These are phyloP conservation scores for Celastrina argiolus DNA, from an alignment of 2,888 invertebrate genomes.

Conservation along the genomic window DNA sequence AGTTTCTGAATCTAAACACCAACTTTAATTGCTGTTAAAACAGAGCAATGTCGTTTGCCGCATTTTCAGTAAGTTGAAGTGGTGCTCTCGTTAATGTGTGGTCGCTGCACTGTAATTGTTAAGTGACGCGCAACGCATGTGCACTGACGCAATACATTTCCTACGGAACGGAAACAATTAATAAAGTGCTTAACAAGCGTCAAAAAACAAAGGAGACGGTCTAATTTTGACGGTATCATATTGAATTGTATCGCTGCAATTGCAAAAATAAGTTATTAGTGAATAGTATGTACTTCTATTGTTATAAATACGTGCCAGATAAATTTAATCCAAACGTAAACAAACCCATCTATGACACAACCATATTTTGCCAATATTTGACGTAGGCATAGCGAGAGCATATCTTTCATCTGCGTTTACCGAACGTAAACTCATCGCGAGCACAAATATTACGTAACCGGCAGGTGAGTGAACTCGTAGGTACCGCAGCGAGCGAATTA, in stretches of 20 bases:
- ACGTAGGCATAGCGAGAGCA: neutral
- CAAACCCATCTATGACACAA: no score
- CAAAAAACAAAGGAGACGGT: neutral
- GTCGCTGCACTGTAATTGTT: slow-evolving; percentile 13
- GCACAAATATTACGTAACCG: slow-evolving; percentile 47
- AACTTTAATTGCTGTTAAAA: no score
- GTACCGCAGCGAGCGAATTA: slow-evolving; percentile 56
- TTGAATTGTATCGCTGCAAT: neutral
- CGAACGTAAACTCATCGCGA: slow-evolving; percentile 3
- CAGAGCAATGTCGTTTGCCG: no score
- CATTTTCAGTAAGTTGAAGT: neutral
- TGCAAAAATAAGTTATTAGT: no score
- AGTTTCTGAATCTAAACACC: no score
- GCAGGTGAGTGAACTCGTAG: slow-evolving; percentile 52
- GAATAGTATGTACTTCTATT: no score
- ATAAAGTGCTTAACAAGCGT: slow-evolving; percentile 9
- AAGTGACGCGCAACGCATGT: slow-evolving; percentile 15
- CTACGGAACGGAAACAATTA: slow-evolving; percentile 8
- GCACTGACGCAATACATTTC: slow-evolving; percentile 17
- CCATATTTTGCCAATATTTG: neutral
- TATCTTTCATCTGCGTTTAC: neutral
- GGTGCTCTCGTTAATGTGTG: neutral
- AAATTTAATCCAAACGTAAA: no score
- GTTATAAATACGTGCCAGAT: no score
- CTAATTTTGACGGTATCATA: neutral